Base-by-base conservation (phyloP, 2,113 vertebrate species). In the Cricetomys ansorgei region DNA sequence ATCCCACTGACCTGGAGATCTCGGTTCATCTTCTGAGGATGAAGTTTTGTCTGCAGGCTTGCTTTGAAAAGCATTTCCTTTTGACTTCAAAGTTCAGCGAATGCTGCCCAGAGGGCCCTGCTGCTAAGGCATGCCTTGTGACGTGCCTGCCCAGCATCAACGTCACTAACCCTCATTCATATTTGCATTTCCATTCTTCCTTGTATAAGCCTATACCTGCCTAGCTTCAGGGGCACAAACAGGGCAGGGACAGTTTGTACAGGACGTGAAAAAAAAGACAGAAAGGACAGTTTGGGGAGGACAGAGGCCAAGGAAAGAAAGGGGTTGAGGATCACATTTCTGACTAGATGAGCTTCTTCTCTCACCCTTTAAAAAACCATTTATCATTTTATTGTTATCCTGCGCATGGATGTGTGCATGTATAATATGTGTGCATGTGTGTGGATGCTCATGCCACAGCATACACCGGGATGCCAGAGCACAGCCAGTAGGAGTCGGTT, bases 161-260 rank as follows among this genome's bases (percentile, higher is more conserved):
- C 29, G 37, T n/a, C 27, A 11, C 73, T 53, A 9, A 55, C 62
- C 21, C 85, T 57, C 8, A 79, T n/a, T 43, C 55, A 3, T 29
- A 3, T 27, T n/a, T 59, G 64, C 45, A 31, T 73, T 77, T 59
- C 79, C 7, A 10, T 10, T 57, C 21, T 48, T 62, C 6, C 27
- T 15, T 23, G 2, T 1, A 5, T 0, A 62, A n/a, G n/a, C 45
- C 55, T 21, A 31, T 9, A 37, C 13, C 59, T 10, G 45, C 25
- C 13, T 15, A 45, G 69, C 37, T 83, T 13, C 1, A 62, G 5
- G 29, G 40, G 1, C 1, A 19, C 4, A 13, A 7, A 48, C 7
- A 37, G 8, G 1, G 16, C 21, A 89, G 37, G n/a, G 37, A 25
- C 1, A 1, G 50, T 37, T 17, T 34, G 1, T 37, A 65, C 1